phyloP scores from a whole-genome alignment of 1,140 invertebrate genomes.

The Drosophila erecta region DNA sequence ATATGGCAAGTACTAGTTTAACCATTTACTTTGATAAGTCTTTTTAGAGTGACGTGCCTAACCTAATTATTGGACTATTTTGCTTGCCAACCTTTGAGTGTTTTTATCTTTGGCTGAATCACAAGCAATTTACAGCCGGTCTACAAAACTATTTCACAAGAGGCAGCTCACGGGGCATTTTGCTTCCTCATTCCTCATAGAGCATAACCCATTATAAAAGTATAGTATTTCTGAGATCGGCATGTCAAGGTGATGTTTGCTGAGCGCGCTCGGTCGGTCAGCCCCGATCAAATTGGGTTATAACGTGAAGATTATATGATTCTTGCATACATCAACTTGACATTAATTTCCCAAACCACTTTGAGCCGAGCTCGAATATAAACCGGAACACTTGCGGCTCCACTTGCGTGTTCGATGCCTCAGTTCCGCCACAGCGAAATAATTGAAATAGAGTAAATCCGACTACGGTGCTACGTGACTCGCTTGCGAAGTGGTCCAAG shows the following conservation, averaged over 20 bases:
- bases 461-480: conserved; percentile 44
- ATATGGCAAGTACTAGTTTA: not conserved
- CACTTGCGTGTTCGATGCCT: conserved; percentile 50
- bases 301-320: conserved; percentile 58
- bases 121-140: conserved; percentile 16
- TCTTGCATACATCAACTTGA: conserved; percentile 59
- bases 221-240: conserved; percentile 42
- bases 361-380: conserved; percentile 21
- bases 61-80: conserved; percentile 4
- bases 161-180: conserved; percentile 4
- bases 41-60: not conserved
- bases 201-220: conserved; percentile 43
- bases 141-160: conserved; percentile 46
- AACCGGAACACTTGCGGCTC: conserved; percentile 57
- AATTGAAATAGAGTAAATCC: conserved; percentile 52
- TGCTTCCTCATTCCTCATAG: conserved; percentile 40
- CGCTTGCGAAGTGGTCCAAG: conserved; percentile 2
- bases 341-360: conserved; percentile 43
- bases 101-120: conserved; percentile 19
- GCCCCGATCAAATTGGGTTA: conserved; percentile 54
- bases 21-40: not conserved
- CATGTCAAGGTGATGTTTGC: conserved; percentile 75
- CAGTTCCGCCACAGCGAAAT: conserved; percentile 50
- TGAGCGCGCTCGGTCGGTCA: not conserved
- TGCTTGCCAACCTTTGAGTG: conserved; percentile 4